Conservation (phyloP, 2,113 vertebrate genomes). For the Chrysemys picta region DNA sequence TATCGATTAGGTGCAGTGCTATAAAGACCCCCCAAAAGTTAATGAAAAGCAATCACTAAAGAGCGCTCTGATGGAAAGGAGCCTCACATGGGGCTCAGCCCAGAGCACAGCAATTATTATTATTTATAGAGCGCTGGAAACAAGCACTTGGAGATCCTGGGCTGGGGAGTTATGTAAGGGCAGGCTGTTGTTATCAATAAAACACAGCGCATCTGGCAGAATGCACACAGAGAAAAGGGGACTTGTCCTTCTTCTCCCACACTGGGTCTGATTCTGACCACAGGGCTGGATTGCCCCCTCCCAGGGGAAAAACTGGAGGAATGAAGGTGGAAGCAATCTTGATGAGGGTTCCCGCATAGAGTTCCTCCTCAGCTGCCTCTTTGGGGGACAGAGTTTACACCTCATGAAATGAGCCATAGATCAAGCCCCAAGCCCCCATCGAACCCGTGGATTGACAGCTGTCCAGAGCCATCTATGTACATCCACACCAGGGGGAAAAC, state of each 20-base stretch:
- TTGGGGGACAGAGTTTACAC: rapidly evolving
- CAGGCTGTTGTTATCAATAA: conserved; percentile 33
- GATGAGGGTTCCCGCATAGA: not conserved
- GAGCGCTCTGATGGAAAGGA: conserved; percentile 66
- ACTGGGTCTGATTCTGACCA: rapidly evolving
- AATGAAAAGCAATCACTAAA: conserved; percentile 71
- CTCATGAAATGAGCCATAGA: rapidly evolving
- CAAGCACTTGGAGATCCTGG: conserved; percentile 12
- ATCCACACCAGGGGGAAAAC: too few relatives aligned
- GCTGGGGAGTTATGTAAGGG: conserved; percentile 12
- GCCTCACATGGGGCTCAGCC: conserved; percentile 30
- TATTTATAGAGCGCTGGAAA: conserved; percentile 59
- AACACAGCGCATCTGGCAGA: not conserved
- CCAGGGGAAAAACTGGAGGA: not conserved
- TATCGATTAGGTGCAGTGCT: conserved; percentile 66
- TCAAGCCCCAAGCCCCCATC: rapidly evolving
- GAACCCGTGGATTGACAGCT: not conserved
- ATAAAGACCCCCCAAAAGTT: conserved; percentile 39
- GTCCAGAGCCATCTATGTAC: not conserved
- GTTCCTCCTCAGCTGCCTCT: rapidly evolving
- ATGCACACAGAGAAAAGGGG: not conserved
- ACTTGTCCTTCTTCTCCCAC: rapidly evolving
- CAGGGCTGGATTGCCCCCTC: rapidly evolving
- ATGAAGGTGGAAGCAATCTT: not conserved
- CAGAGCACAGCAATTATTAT: conserved; percentile 30